Percentiles rank a stretch among this genome's conserved stretches.
Evolutionary conservation across 2,888 invertebrate genomes (phyloP).

Genomic region (Volucella bombylans): DNA sequence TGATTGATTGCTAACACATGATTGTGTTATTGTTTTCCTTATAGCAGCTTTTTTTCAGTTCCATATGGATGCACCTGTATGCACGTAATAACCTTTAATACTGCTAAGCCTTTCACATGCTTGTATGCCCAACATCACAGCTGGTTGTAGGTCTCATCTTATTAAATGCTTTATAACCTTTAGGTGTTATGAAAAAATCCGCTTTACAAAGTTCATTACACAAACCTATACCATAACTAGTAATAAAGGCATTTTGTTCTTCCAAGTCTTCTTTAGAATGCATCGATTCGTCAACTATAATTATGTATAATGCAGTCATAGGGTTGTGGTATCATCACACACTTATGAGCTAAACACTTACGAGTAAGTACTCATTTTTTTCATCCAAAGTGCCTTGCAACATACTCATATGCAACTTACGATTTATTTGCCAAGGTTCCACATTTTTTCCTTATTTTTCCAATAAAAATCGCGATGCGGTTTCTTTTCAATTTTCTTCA

Average conservation of each 20-base stretch:
- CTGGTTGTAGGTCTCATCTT: background rate
- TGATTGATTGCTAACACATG: too few relatives aligned
- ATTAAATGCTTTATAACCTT: too few relatives aligned
- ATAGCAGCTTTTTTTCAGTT: too few relatives aligned
- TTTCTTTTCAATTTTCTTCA: slow-evolving; percentile 33
- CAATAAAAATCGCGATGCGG: background rate
- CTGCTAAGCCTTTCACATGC: too few relatives aligned
- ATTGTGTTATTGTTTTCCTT: too few relatives aligned
- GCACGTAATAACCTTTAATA: too few relatives aligned
- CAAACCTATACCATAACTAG: background rate
- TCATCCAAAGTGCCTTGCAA: background rate
- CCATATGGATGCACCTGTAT: too few relatives aligned
- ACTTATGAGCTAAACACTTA: slow-evolving; percentile 32
- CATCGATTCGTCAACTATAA: background rate
- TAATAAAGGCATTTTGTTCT: background rate
- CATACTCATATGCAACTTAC: background rate
- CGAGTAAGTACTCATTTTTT: background rate
- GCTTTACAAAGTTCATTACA: background rate
- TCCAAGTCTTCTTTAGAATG: slow-evolving; percentile 19
- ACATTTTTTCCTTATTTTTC: background rate
- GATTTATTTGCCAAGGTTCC: slow-evolving; percentile 48
- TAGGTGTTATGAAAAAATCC: background rate
- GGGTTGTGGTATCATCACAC: slow-evolving; percentile 25
- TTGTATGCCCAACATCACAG: background rate
- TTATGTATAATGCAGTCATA: slow-evolving; percentile 12